Evolutionary conservation across 2,797 vertebrate species (phyloP).

Genomic region (Tangara arthus): DNA sequence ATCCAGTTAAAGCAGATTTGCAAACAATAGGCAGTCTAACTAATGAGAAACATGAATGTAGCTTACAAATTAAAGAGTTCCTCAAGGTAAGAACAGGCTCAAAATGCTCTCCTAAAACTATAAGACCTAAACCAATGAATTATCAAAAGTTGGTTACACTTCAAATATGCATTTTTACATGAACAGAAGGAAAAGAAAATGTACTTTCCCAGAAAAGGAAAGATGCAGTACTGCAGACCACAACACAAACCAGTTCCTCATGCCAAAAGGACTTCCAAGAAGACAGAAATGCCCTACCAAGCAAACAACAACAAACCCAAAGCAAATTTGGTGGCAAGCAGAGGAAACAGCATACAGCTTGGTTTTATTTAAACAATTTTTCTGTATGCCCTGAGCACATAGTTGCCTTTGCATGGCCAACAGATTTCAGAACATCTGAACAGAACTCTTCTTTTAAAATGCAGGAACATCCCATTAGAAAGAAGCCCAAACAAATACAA

Average conservation of each 20-base stretch:
- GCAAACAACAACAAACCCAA: constrained; percentile 1
- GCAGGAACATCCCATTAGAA: neutral
- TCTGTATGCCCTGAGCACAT: neutral
- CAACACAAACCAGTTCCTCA: neutral
- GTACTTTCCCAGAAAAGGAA: neutral
- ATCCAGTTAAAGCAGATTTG: constrained; percentile 33
- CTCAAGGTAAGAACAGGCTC: neutral
- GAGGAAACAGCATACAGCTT: constrained; percentile 21
- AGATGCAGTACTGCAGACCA: neutral
- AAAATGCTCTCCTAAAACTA: neutral
- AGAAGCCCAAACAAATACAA: neutral
- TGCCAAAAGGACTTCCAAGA: constrained; percentile 13
- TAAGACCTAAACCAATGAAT: neutral
- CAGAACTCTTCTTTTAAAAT: neutral
- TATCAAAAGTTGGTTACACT: neutral
- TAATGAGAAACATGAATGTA: constrained; percentile 33
- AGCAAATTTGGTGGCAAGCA: neutral
- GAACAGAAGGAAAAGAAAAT: neutral
- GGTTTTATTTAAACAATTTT: constrained; percentile 4
- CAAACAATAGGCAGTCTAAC: constrained; percentile 34
- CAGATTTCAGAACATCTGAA: neutral
- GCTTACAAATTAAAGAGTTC: neutral
- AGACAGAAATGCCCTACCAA: constrained; percentile 13
- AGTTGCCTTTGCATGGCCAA: neutral
- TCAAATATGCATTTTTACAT: neutral